phyloP scores from a whole-genome alignment of 2,888 invertebrate genomes.

The Lochmaea crataegi region DNA sequence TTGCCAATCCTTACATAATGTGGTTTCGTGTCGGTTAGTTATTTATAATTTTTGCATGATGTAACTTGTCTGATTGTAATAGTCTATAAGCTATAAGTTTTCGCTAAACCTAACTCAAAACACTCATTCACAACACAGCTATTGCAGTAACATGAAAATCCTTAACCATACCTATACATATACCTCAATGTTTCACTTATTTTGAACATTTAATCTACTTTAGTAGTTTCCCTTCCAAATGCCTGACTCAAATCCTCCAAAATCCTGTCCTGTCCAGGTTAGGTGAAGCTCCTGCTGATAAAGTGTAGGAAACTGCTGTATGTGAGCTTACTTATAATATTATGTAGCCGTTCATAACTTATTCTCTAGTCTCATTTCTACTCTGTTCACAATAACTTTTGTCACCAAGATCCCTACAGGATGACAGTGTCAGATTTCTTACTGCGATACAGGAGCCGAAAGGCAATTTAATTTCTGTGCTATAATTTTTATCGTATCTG shows the following conservation, averaged over 20 bases:
- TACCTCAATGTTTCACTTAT: background rate
- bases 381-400: conserved; percentile 41
- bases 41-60: too few species aligned
- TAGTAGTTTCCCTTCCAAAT: too few species aligned
- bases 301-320: conserved; percentile 47
- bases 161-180: too few species aligned
- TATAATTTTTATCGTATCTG: conserved; percentile 13
- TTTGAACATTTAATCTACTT: too few species aligned
- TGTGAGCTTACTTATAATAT: conserved; percentile 51
- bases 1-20: too few species aligned
- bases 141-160: too few species aligned
- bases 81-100: too few species aligned
- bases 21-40: too few species aligned
- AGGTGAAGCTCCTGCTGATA: conserved; percentile 44
- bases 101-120: too few species aligned
- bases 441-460: conserved; percentile 18
- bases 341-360: conserved; percentile 46
- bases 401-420: conserved; percentile 24
- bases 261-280: conserved; percentile 39
- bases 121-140: too few species aligned
- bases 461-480: conserved; percentile 26
- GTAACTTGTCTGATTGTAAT: too few species aligned
- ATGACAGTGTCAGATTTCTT: conserved; percentile 40
- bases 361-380: conserved; percentile 36
- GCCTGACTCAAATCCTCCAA: conserved; percentile 25